Conservation (phyloP, 2,797 vertebrate species). For the Xenopus petersii region DNA sequence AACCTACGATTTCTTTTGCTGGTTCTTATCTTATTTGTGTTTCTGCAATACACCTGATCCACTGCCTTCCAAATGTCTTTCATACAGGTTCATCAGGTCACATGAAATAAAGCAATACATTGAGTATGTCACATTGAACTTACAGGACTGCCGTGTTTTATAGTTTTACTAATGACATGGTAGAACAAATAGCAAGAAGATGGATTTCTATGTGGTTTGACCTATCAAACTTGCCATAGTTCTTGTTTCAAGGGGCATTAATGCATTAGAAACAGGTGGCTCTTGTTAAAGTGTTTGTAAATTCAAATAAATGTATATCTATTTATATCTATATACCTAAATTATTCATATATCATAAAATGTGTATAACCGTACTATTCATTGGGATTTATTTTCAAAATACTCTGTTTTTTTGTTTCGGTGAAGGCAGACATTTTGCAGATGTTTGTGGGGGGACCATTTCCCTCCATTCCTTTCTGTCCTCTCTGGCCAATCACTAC, state of each 20-base stretch:
- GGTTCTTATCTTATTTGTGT: neutral
- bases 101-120: constrained; percentile 23
- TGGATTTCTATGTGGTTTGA: neutral
- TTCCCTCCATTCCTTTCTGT: too few species aligned
- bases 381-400: too few species aligned
- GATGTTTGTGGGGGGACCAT: too few species aligned
- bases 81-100: constrained; percentile 1
- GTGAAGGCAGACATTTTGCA: too few species aligned
- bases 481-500: too few species aligned
- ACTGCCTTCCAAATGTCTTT: constrained; percentile 27
- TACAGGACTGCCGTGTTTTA: neutral
- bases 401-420: too few species aligned
- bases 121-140: constrained; percentile 5
- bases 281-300: neutral
- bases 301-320: neutral
- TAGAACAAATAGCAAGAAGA: neutral
- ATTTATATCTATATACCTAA: too few species aligned
- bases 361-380: too few species aligned
- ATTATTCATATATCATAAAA: too few species aligned
- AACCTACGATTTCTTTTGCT: neutral
- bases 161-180: neutral
- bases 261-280: neutral
- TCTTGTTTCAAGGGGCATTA: neutral
- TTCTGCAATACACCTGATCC: constrained; percentile 7
- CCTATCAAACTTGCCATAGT: neutral